Percentiles rank a stretch among this genome's conserved stretches.
Evolutionary conservation across 92 coral and sea anemone genomes (phyloP).

Genomic region (Epizoanthus ramosus): DNA sequence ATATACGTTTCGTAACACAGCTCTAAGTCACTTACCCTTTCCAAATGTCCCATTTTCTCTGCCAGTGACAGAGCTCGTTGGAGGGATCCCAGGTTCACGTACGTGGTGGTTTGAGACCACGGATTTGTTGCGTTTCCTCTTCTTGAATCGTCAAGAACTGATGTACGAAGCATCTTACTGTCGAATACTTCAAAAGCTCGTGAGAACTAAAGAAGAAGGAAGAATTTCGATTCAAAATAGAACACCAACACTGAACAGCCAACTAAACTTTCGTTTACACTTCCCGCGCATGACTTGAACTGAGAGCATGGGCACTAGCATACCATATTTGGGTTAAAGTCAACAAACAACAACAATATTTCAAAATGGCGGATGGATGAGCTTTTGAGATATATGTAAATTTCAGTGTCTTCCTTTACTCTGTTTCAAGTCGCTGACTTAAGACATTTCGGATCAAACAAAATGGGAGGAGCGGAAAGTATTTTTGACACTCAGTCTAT

Average conservation of each 20-base stretch:
- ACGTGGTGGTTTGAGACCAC: slow-evolving; percentile 90
- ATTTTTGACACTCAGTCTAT: neutral
- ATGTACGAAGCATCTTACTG: slow-evolving; percentile 42
- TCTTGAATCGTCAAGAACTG: slow-evolving; percentile 37
- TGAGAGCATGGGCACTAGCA: slow-evolving; percentile 22
- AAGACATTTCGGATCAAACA: neutral
- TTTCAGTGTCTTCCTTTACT: neutral
- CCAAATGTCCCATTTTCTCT: slow-evolving; percentile 76
- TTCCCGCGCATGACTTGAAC: neutral
- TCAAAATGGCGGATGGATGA: slow-evolving; percentile 3
- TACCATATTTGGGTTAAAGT: slow-evolving; percentile 35
- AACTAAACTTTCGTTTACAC: neutral
- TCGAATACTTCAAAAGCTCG: no score
- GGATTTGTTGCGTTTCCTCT: slow-evolving; percentile 67
- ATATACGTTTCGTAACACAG: neutral
- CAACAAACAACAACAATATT: neutral
- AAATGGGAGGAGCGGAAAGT: neutral
- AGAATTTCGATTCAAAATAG: neutral
- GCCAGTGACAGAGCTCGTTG: slow-evolving; percentile 77
- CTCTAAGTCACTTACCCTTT: slow-evolving; percentile 54
- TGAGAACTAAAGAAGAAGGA: no score
- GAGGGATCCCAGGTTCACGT: slow-evolving; percentile 84
- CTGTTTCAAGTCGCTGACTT: neutral
- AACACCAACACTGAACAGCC: neutral
- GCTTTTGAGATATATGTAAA: neutral